These are phyloP conservation scores for Chondrilla cf. caribensis DNA, from an alignment of 37 sponge, comb jelly and placozoan genomes.

Conservation along the genomic window DNA sequence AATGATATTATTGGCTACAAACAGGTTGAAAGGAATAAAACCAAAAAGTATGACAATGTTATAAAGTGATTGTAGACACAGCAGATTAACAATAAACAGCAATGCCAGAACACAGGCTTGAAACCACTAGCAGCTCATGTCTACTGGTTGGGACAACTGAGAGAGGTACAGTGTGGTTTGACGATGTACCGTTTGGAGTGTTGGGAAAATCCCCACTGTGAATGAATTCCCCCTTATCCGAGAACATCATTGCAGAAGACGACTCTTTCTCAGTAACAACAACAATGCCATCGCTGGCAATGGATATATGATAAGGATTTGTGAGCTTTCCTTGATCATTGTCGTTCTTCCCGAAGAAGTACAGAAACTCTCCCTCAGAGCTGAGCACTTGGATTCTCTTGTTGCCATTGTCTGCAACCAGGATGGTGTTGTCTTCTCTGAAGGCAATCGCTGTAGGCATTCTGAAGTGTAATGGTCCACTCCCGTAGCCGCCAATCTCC, in stretches of 20 bases:
- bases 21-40: too few relatives aligned
- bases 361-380: constrained; percentile 5
- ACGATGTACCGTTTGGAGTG: too few relatives aligned
- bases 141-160: neutral
- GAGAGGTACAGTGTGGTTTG: too few relatives aligned
- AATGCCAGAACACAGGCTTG: too few relatives aligned
- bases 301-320: neutral
- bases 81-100: too few relatives aligned
- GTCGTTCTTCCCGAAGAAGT: neutral
- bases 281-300: neutral
- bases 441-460: neutral
- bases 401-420: constrained; percentile 13
- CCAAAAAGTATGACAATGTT: too few relatives aligned
- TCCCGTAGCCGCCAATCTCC: neutral
- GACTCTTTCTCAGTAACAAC: neutral
- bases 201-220: too few relatives aligned
- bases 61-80: too few relatives aligned
- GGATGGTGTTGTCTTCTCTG: neutral
- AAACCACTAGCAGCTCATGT: neutral
- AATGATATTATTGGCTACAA: too few relatives aligned
- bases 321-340: neutral
- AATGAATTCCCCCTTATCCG: neutral
- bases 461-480: constrained; percentile 12
- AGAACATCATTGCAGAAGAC: neutral
- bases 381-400: neutral